Base-by-base conservation (phyloP, 2,888 invertebrate genomes). In the Ptychoptera albimana region DNA sequence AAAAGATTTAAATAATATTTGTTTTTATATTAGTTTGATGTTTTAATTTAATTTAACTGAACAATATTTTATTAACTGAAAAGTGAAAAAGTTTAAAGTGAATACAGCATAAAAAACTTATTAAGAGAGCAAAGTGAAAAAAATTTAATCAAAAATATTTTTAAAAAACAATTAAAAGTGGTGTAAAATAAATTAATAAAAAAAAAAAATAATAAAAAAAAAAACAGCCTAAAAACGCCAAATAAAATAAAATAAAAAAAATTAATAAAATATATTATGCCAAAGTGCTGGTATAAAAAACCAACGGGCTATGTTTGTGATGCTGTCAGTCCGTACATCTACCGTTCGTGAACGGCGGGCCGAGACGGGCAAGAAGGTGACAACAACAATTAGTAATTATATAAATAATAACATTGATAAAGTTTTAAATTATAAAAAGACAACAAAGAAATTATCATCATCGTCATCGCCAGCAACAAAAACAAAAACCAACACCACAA, bases 301-400 rank as follows among this genome's bases (percentile, higher is more conserved):
- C 50, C 50, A 39, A 50, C 51, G 52, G 52, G 54, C 54, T 54
- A 54, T 54, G 54, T 53, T 54, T 54, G 54, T 54, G 50, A 54
- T 54, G 54, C 51, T 53, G 52, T 51, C 53, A 51, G 53, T 51
- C 49, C 53, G 50, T 51, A 50, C 51, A 49, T 48, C 52, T 46
- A 50, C 54, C 54, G 54, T 54, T 52, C 49, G 49, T 54, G 51
- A 53, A 51, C 53, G 53, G 53, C 51, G 50, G 46, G 51, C 52
- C 50, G 50, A 51, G 45, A 50, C 50, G 51, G 50, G 48, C 48
- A 48, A 50, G 44, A 48, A 48, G 39, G 49, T 31, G 31, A 31
- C 31, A 40, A 35, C 41, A 35, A 42, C 29, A 35, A 34, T 34
- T 34, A 34, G 15, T 34, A 35, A 29, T 15, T 34, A 23, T 11